Base-by-base conservation (phyloP, 2,113 vertebrate species). In the Larimichthys crocea region DNA sequence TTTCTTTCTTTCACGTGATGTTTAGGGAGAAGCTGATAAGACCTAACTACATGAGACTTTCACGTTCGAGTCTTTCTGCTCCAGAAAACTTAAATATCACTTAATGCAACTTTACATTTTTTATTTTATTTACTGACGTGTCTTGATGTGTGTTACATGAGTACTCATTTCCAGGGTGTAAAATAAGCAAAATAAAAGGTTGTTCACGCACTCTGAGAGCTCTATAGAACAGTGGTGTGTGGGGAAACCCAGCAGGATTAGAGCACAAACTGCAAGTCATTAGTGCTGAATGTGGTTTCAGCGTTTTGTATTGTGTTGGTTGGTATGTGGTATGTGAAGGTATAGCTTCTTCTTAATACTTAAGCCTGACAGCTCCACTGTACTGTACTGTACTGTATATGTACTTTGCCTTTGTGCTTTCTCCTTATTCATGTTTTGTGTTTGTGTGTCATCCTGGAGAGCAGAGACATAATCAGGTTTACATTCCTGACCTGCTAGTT, bases 401-500 rank as follows among this genome's bases (percentile, higher is more conserved):
- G 44, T 14, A 55, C 11, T 65, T 52, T 46, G 22, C 52, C 35
- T 75, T 40, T 60, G 7, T 7, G 15, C 24, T 82, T 79, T 69
- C 15, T 15, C 44, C 42, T 77, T 62, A 72, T 26, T 84, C 68
- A 31, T 53, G 40, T 24, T 22, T 50, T 74, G 57, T 20, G 11
- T 50, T 24, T 53, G 31, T 63, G 61, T 64, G 40, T 57, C 35
- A 44, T 66, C 0, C 20, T 31, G 57, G 15, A 19, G 29, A 46
- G 20, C 40, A 52, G 11, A 55, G 67, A 62, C 49, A 76, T 70
- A 87, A 71, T 83, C 68, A 84, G 82, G 76, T 92, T 86, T 76
- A 84, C 73, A 90, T 88, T 90, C 90, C 88, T 79, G 31, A 84
- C 60, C 2, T 88, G 56, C 66, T 24, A 67, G 85, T 85, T 86